Base-by-base conservation (phyloP, 2,888 invertebrate species). In the Merodon equestris region DNA sequence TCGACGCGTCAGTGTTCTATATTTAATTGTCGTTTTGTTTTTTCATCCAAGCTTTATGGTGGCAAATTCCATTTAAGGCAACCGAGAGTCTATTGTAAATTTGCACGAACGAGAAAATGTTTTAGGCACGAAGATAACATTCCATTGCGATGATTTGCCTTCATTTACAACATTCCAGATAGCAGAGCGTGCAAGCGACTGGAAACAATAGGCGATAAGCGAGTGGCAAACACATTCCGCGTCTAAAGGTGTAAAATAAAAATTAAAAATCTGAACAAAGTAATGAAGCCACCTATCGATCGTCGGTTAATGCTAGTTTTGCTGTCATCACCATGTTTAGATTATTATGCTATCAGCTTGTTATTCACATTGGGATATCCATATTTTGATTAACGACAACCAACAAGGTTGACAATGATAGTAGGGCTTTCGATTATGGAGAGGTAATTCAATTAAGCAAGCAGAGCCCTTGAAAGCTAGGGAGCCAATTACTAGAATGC, bases 41-140 rank as follows among this genome's bases (percentile, higher is more conserved):
- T 66, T 12, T 34, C 27, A 12, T 18, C 18, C 10, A 27, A 27
- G 7, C 27, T 4, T 27, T 27, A 38, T 42, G 44, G 34, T 12
- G 44, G 53, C 53, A 17, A 48, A 56, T 66, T 66, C 66, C 66
- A 48, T 66, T 66, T 17, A 15, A 48, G 27, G 48, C 19, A 66
- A 45, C 47, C 48, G 50, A 47, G 47, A 73, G 58, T 53, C 63
- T 36, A 53, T 60, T 36, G 57, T 63, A 58, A 63, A 68, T 64
- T 76, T 40, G 60, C 58, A 71, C 60, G 64, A 71, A 76, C 42
- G 27, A 4, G 27, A 7, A 27, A 27, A 27, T 40, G 34, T 66
- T 60, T 44, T 19, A 71, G 53, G 71, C 71, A 66, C 45, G n/a
- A 51, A 66, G 76, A 76, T 76, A 71, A 76, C 42, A 76, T 76